Evolutionary conservation across 2,888 invertebrate species (phyloP).

Genomic region (Diadromus collaris): DNA sequence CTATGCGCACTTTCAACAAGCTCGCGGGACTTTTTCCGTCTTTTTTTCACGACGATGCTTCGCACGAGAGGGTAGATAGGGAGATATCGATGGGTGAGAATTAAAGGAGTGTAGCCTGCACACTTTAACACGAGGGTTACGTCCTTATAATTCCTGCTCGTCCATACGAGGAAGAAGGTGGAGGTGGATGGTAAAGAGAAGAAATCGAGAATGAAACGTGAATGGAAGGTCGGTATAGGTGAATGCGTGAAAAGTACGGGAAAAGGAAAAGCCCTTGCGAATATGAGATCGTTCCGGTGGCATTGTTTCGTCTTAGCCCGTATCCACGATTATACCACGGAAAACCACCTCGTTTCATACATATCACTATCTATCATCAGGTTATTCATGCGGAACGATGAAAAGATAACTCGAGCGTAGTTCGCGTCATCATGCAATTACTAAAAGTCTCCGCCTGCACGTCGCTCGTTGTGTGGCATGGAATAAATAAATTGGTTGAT

Average conservation of each 20-base stretch:
- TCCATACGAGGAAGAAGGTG: background rate
- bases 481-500: background rate
- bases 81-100: background rate
- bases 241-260: slow-evolving; percentile 32
- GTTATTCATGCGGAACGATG: background rate
- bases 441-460: background rate
- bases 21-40: slow-evolving; percentile 25
- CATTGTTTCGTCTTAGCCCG: slow-evolving; percentile 43
- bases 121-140: too few species aligned
- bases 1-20: slow-evolving; percentile 37
- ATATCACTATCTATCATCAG: background rate
- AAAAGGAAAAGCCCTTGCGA: slow-evolving; percentile 42
- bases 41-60: slow-evolving; percentile 10
- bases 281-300: slow-evolving; percentile 37
- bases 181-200: background rate
- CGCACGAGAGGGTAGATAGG: slow-evolving; percentile 18
- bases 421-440: background rate
- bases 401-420: background rate
- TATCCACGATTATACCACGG: background rate
- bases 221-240: slow-evolving; percentile 10
- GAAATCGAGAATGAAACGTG: slow-evolving; percentile 12
- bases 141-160: too few species aligned
- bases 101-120: too few species aligned
- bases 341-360: background rate
- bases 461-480: background rate